Evolutionary conservation across 2,888 invertebrate genomes (phyloP), one percentile per base, ranked within the genome.

Genomic region (Tachina grossa): DNA sequence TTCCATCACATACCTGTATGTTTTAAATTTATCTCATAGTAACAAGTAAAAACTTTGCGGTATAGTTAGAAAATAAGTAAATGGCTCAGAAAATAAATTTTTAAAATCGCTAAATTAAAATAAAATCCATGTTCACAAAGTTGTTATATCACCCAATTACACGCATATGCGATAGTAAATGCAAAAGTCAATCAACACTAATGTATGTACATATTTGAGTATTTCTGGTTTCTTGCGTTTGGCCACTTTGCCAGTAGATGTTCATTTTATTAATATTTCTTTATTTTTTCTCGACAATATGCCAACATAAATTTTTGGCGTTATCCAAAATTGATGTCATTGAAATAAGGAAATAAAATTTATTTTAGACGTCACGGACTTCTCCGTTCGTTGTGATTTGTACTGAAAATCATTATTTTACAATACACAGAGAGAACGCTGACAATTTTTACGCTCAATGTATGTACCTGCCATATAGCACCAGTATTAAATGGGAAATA

Each of bases 391-490:
- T 19, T 53, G 49, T 9, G 31, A 43, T 16, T 57, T 13, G 59
- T 9, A 47, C 6, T 49, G 11, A 14, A 43, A 43, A 51, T 59
- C 14, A 49, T 47, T 10, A 55, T 19, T 45, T 1, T 1, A 45
- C 9, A 55, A 14, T 16, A 45, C 6, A 66, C 9, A 66, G 1
- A 47, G 19, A 47, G 11, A 59, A 31, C 43, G 55, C 43, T 43
- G n/a, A 43, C 16, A 75, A 47, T 57, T 68, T 43, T 13, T n/a
- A 45, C 55, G 61, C 53, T 31, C 31, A 31, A 6, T 65, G 66
- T 72, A 31, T 65, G 66, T 79, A 80, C 79, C 79, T 72, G 80
- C 43, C 57, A 14, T 55, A 53, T 16, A 5, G 13, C 16, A 51
- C 31, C 1, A 31, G 31, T 31, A 31, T 78, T 16, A 51, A 61